phyloP scores from a whole-genome alignment of 1,140 invertebrate genomes.

The Drosophila albomicans region DNA sequence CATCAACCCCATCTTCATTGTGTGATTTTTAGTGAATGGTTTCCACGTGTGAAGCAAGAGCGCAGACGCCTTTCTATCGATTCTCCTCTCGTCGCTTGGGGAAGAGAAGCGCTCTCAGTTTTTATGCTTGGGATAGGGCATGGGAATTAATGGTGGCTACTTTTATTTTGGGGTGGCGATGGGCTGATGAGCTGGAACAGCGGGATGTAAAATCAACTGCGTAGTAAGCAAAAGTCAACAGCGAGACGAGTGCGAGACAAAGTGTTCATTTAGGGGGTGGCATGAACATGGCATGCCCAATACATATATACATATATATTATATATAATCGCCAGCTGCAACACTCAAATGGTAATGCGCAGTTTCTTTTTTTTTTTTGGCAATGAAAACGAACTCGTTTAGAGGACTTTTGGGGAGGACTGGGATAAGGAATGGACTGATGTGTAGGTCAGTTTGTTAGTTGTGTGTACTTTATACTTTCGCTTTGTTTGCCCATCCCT shows the following conservation, averaged over 20 bases:
- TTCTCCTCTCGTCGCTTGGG: constrained; percentile 17
- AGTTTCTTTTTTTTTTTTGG: constrained; percentile 54
- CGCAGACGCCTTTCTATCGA: constrained; percentile 69
- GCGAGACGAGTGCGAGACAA: constrained; percentile 45
- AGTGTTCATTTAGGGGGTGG: constrained; percentile 22
- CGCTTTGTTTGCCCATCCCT: constrained; percentile 32
- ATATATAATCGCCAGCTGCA: constrained; percentile 5
- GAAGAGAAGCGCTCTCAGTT: constrained; percentile 39
- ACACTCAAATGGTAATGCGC: constrained; percentile 60
- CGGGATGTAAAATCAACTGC: constrained; percentile 78
- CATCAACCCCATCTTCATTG: constrained; percentile 34
- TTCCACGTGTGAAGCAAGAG: constrained; percentile 43
- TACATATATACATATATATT: neutral
- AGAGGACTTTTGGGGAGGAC: constrained; percentile 5
- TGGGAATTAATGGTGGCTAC: constrained; percentile 34
- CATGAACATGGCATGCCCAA: neutral
- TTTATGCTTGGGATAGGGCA: constrained; percentile 70
- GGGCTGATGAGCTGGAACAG: constrained; percentile 23
- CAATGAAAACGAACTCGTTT: constrained; percentile 42
- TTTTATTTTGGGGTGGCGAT: constrained; percentile 2
- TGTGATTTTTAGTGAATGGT: constrained; percentile 70
- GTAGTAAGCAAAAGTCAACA: constrained; percentile 78
- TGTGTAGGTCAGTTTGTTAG: constrained; percentile 76
- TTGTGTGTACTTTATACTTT: constrained; percentile 53
- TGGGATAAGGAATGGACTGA: constrained; percentile 37